phyloP scores from a whole-genome alignment of 2,797 vertebrate species.

The Margarornis squamiger region DNA sequence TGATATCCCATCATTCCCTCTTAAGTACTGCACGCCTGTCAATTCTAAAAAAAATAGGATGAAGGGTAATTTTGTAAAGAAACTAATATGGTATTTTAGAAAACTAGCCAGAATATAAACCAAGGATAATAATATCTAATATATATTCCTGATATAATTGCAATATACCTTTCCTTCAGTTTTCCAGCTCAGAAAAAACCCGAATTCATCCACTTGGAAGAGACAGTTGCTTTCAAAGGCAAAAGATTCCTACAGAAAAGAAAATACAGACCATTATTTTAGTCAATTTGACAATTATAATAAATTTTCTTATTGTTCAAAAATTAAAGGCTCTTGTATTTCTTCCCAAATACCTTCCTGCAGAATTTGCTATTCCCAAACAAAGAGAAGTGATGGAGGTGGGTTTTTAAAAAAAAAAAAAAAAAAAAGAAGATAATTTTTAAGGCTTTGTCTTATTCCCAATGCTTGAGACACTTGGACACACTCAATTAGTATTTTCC shows the following conservation, averaged over 20 bases:
- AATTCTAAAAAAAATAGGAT: neutral
- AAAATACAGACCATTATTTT: neutral
- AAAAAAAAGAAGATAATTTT: neutral
- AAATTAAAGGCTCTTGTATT: neutral
- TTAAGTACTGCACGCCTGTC: neutral
- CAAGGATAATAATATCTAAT: neutral
- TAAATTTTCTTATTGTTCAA: neutral
- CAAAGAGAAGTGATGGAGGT: neutral
- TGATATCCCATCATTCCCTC: neutral
- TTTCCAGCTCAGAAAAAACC: constrained; percentile 97
- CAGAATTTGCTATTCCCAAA: neutral
- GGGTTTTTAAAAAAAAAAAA: neutral
- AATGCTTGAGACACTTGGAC: neutral
- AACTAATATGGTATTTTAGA: neutral
- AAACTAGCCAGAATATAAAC: neutral
- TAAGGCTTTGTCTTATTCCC: neutral
- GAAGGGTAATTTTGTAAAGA: neutral
- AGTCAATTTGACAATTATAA: neutral
- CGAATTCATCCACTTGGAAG: constrained; percentile 94
- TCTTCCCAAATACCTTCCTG: neutral
- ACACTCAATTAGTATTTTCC: neutral
- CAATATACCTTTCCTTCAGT: constrained; percentile 94
- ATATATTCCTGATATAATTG: neutral
- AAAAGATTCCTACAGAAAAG: constrained; percentile 87
- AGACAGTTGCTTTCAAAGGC: constrained; percentile 94